Conservation (phyloP, 2,113 vertebrate species). For the Polypterus senegalus region DNA sequence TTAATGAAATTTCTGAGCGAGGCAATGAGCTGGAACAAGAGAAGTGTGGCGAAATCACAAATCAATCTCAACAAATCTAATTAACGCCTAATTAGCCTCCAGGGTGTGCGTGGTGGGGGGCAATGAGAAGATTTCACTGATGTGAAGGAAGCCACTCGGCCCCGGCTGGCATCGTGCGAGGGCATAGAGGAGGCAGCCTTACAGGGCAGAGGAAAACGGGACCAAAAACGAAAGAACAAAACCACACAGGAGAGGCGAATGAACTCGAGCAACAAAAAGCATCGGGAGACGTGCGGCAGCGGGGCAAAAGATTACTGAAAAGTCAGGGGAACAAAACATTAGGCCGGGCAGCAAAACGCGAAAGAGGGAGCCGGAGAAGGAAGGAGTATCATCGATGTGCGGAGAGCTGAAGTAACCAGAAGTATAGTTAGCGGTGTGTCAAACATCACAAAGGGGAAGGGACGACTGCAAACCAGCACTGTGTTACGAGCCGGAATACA, state of each 20-base stretch:
- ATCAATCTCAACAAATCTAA: conserved; percentile 73
- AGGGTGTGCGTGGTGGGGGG: conserved; percentile 36
- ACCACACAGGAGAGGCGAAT: too few species aligned
- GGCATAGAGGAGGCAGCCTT: conserved; percentile 5
- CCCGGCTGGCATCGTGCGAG: not conserved
- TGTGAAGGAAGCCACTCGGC: not conserved
- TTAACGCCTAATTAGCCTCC: conserved; percentile 69
- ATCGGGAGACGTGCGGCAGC: too few species aligned
- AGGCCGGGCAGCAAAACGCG: not conserved
- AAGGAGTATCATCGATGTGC: conserved; percentile 42
- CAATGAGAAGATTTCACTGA: not conserved
- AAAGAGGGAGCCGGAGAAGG: conserved; percentile 17
- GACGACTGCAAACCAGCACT: conserved; percentile 13
- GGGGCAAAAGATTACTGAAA: too few species aligned
- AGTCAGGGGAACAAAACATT: too few species aligned
- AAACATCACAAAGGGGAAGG: conserved; percentile 17
- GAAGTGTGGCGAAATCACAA: conserved; percentile 59
- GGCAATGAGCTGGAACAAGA: conserved; percentile 62
- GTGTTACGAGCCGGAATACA: conserved; percentile 18
- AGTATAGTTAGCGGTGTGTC: not conserved
- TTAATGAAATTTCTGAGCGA: conserved; percentile 63
- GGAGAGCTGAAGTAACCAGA: conserved; percentile 20
- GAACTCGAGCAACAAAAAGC: too few species aligned
- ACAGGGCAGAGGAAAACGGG: not conserved
- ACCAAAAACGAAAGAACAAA: not conserved